Evolutionary conservation across 2,797 vertebrate species (phyloP).

Genomic region (Eleutherodactylus coqui): DNA sequence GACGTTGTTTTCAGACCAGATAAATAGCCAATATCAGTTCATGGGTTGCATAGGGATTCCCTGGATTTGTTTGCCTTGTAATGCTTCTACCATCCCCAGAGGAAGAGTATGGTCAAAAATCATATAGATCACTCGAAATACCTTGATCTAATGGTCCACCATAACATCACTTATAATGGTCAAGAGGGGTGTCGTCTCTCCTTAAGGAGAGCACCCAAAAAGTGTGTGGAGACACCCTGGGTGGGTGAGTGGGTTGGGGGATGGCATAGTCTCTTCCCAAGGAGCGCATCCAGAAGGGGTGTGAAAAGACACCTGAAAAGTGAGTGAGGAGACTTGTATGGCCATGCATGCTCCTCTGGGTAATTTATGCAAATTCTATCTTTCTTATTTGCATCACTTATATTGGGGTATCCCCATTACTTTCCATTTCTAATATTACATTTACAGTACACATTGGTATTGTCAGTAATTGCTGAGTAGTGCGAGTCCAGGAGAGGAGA

Average conservation of each 20-base stretch:
- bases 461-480: background rate
- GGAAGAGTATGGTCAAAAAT: background rate
- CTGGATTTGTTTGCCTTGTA: background rate
- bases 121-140: background rate
- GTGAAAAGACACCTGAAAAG: too few relatives aligned
- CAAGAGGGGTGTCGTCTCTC: too few relatives aligned
- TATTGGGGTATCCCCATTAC: background rate
- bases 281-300: too few relatives aligned
- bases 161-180: background rate
- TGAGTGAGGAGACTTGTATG: too few relatives aligned
- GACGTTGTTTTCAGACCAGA: background rate
- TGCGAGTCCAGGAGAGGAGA: background rate
- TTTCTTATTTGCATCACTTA: too few relatives aligned
- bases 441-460: background rate
- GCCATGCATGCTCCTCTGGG: too few relatives aligned
- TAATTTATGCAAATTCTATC: too few relatives aligned
- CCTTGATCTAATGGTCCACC: background rate
- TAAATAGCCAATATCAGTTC: background rate
- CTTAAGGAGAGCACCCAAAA: too few relatives aligned
- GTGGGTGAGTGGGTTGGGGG: too few relatives aligned
- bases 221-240: too few relatives aligned
- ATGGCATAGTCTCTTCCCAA: too few relatives aligned
- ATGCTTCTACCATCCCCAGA: background rate
- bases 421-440: background rate
- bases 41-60: too few relatives aligned